These are phyloP conservation scores for Heliconius charithonia DNA, from an alignment of 2,888 invertebrate genomes.

Conservation along the genomic window DNA sequence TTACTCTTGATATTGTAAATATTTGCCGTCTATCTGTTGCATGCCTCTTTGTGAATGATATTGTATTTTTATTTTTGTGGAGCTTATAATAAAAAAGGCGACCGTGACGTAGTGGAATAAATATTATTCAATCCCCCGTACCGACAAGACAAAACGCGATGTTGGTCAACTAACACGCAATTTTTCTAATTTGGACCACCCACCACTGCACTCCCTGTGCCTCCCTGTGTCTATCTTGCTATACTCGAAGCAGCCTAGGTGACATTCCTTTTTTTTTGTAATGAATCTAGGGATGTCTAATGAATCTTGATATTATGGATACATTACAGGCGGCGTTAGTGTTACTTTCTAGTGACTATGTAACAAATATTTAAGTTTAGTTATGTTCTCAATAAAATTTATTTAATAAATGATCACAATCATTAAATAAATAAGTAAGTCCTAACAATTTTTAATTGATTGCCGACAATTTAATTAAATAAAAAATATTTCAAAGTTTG, in stretches of 20 bases:
- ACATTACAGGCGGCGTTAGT: too few relatives aligned
- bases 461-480: neutral
- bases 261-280: neutral
- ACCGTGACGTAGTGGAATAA: too few relatives aligned
- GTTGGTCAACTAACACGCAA: too few relatives aligned
- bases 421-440: neutral
- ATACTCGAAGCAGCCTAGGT: too few relatives aligned
- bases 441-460: neutral
- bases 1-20: neutral
- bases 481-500: neutral
- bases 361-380: neutral
- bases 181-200: too few relatives aligned
- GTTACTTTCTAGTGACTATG: too few relatives aligned
- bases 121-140: too few relatives aligned
- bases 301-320: neutral
- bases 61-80: neutral
- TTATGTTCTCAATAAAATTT: neutral
- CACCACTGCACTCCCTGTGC: too few relatives aligned
- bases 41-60: neutral
- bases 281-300: neutral
- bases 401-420: neutral
- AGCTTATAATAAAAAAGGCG: too few relatives aligned
- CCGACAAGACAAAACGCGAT: too few relatives aligned
- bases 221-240: too few relatives aligned
- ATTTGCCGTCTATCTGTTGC: neutral